Evolutionary conservation across 64 coral and sea anemone genomes (phyloP).

Genomic region (Montipora foliosa): DNA sequence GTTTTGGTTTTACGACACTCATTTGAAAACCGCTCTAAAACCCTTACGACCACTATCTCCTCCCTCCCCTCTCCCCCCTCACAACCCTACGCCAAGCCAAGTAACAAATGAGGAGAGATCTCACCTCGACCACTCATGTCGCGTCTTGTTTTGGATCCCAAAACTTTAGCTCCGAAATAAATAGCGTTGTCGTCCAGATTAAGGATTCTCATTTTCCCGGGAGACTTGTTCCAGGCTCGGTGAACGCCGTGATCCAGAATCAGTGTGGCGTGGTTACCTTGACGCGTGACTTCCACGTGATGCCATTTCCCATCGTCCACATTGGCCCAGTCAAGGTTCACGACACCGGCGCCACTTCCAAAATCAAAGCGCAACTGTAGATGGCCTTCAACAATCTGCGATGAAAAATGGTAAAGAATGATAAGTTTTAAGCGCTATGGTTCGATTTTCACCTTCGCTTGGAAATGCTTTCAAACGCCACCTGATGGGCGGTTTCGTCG

Average conservation of each 20-base stretch:
- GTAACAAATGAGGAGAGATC: neutral
- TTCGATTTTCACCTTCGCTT: neutral
- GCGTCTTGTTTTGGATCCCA: conserved; percentile 56
- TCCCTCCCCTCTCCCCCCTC: no score
- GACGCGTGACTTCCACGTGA: conserved; percentile 89
- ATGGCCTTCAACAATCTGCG: conserved; percentile 88
- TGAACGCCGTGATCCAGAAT: conserved; percentile 82
- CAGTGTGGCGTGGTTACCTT: conserved; percentile 93
- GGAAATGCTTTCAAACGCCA: neutral
- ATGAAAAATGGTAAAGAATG: neutral
- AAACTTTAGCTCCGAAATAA: conserved; percentile 94
- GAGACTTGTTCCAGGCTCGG: conserved; percentile 79
- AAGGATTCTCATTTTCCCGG: conserved; percentile 94
- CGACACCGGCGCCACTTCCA: conserved; percentile 88
- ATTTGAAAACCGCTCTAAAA: no score
- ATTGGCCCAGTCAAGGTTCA: conserved; percentile 82
- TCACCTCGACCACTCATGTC: conserved; percentile 53
- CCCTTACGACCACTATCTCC: no score
- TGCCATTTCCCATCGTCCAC: conserved; percentile 97
- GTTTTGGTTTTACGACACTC: no score
- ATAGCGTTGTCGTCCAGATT: conserved; percentile 93
- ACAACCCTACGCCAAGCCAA: no score
- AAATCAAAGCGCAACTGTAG: conserved; percentile 97
- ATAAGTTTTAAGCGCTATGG: no score
- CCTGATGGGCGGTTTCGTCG: no score